These are phyloP conservation scores for Cassiopea xamachana DNA, from an alignment of 30 jellyfish, hydroid and myxozoan species.

Conservation along the genomic window DNA sequence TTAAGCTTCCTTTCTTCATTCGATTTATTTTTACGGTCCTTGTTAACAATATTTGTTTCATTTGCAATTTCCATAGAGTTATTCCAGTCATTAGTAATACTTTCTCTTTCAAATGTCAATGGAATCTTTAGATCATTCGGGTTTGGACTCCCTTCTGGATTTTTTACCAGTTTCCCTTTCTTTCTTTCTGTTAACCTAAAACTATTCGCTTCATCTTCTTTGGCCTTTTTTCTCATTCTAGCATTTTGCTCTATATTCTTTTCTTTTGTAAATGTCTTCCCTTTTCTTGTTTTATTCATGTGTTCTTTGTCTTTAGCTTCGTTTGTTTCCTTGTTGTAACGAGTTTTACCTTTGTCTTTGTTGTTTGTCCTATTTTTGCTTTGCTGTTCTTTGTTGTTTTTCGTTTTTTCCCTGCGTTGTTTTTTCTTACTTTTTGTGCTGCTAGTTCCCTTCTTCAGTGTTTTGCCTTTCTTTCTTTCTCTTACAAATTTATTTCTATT, in stretches of 20 bases:
- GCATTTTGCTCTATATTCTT: not conserved
- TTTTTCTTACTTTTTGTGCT: no score
- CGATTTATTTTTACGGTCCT: not conserved
- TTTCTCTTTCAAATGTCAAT: slow-evolving; percentile 47
- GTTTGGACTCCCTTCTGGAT: slow-evolving; percentile 67
- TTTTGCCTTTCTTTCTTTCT: no score
- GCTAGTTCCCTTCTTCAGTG: no score
- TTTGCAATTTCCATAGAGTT: not conserved
- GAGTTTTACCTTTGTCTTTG: no score
- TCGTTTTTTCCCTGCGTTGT: no score
- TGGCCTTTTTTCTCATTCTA: slow-evolving; percentile 2
- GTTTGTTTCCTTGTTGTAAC: no score
- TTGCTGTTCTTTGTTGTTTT: no score
- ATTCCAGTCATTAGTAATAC: not conserved
- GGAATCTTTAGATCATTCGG: slow-evolving; percentile 57
- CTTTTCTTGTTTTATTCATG: no score
- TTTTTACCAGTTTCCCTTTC: slow-evolving; percentile 7
- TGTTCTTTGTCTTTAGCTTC: no score
- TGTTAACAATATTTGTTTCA: not conserved
- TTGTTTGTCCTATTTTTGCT: no score
- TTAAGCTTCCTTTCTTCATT: not conserved
- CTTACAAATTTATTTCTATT: no score
- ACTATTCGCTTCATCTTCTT: not conserved
- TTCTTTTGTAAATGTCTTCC: no score
- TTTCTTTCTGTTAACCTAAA: not conserved